Evolutionary conservation across 2,797 vertebrate species (phyloP).

Genomic region (Takifugu rubripes): DNA sequence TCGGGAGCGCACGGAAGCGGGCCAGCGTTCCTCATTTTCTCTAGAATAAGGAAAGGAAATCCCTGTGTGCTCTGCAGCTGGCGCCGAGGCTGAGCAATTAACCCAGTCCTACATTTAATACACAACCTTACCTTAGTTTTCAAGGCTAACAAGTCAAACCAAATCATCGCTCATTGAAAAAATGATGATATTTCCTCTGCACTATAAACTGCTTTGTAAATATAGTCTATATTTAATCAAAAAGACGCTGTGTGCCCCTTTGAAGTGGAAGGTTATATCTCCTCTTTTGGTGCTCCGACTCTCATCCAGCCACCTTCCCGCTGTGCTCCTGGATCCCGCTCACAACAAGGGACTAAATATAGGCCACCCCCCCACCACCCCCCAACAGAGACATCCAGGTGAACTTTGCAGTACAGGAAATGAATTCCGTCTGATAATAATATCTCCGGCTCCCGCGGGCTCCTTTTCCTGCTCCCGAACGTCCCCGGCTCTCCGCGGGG

Average conservation of each 20-base stretch:
- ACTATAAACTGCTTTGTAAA: too few relatives aligned
- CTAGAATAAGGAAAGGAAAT: conserved; percentile 9
- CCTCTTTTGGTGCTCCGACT: conserved; percentile 7
- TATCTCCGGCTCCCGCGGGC: conserved; percentile 35
- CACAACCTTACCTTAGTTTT: background rate
- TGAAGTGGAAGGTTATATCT: background rate
- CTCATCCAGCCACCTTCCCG: conserved; percentile 10
- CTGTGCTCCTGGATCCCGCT: conserved; percentile 8
- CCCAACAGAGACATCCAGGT: conserved; percentile 43
- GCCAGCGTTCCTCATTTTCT: conserved; percentile 4
- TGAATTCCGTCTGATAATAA: conserved; percentile 48
- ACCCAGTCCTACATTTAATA: conserved; percentile 18
- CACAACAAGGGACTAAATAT: conserved; percentile 28
- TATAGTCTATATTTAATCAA: too few relatives aligned
- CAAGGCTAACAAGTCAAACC: too few relatives aligned
- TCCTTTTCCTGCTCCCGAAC: conserved; percentile 13
- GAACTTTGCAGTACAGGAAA: conserved; percentile 38
- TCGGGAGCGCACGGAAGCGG: conserved; percentile 10
- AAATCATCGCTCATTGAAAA: too few relatives aligned
- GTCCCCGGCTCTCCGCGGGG: conserved; percentile 27
- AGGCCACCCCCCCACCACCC: conserved; percentile 39
- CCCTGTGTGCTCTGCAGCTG: conserved; percentile 11
- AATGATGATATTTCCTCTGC: too few relatives aligned
- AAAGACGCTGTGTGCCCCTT: background rate
- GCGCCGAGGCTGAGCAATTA: conserved; percentile 14